phyloP scores from a whole-genome alignment of 2,888 invertebrate species.

The Caenorhabditis sp. region DNA sequence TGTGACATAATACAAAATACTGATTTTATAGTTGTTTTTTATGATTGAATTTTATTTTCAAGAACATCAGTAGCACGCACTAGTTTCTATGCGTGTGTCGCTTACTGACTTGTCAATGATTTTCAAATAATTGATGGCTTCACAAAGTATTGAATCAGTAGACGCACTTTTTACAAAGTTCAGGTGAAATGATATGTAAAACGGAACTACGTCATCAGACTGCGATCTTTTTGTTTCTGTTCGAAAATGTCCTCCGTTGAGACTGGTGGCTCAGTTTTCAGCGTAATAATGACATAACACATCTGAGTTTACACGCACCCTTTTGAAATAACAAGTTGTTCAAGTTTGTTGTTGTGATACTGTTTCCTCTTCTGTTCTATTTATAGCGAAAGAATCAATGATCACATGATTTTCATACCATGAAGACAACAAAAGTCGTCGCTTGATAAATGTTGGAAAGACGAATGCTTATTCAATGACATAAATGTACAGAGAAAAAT shows the following conservation, averaged over 20 bases:
- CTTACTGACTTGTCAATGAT: too few species aligned
- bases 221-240: constrained; percentile 27
- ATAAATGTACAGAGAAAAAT: constrained; percentile 41
- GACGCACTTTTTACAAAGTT: not conserved
- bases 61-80: too few species aligned
- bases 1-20: too few species aligned
- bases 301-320: constrained; percentile 3
- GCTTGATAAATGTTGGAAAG: not conserved
- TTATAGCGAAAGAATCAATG: constrained; percentile 24
- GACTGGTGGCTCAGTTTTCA: too few species aligned
- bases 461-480: constrained; percentile 24
- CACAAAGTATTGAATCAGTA: too few species aligned
- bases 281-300: not conserved
- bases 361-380: constrained; percentile 3
- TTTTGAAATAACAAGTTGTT: not conserved
- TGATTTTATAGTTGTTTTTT: too few species aligned
- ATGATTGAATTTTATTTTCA: too few species aligned
- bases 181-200: constrained; percentile 38
- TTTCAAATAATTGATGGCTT: not conserved
- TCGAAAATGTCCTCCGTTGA: too few species aligned
- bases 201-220: constrained; percentile 47
- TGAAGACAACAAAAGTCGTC: constrained; percentile 26
- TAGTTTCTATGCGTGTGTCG: too few species aligned
- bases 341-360: not conserved
- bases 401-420: constrained; percentile 19